Conservation (phyloP, 2,113 vertebrate species). For the Bothrops jararaca region DNA sequence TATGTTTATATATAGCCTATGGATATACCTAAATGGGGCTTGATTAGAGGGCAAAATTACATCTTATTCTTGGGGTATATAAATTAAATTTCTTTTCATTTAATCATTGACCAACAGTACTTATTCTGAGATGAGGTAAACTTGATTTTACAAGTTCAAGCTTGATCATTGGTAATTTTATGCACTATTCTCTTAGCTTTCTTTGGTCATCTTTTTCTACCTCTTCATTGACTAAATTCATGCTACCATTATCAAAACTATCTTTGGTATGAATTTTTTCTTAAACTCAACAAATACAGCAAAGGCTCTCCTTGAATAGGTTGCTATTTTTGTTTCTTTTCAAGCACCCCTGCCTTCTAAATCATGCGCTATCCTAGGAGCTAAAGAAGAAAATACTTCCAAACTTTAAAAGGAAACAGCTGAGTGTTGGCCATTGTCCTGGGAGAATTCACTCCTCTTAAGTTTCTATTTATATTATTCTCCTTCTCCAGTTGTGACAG, state of each 20-base stretch:
- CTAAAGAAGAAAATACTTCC: not conserved
- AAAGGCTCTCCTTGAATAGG: not conserved
- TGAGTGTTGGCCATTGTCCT: not conserved
- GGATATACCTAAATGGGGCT: not conserved
- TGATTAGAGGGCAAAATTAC: not conserved
- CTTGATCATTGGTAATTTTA: not conserved
- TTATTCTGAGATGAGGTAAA: not conserved
- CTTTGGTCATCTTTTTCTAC: not conserved
- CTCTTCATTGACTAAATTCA: not conserved
- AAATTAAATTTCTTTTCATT: not conserved
- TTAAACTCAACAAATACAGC: constrained; percentile 41
- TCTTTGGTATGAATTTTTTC: constrained; percentile 54
- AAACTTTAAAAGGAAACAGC: constrained; percentile 30
- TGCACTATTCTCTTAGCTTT: constrained; percentile 1
- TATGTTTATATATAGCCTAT: too few relatives aligned
- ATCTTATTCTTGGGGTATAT: not conserved
- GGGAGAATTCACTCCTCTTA: constrained; percentile 4
- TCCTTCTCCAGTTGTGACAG: not conserved
- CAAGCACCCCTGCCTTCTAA: not conserved
- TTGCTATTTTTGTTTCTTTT: constrained; percentile 36
- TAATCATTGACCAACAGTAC: not conserved
- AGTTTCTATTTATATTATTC: not conserved
- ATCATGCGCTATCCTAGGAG: not conserved
- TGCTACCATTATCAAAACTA: constrained; percentile 46
- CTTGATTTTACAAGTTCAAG: not conserved